Evolutionary conservation across 2,888 invertebrate genomes (phyloP), one percentile per base, ranked within the genome.

Genomic region (Limnephilus lunatus): DNA sequence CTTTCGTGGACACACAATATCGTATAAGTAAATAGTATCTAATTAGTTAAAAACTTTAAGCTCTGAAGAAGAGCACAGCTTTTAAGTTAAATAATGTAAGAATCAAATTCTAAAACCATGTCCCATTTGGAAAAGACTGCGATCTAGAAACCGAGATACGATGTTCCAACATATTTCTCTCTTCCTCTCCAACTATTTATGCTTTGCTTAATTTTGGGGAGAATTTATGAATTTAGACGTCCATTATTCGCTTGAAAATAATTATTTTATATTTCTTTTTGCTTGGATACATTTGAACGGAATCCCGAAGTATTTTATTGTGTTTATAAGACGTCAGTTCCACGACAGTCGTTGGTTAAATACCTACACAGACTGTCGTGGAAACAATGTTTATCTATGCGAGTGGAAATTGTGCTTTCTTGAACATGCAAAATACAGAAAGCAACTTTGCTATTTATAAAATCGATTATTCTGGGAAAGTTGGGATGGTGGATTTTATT

Each of bases 251-350:
- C 39, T 83, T 25, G 68, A 68, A 68, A 68, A 68, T 68, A 68
- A 68, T 68, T 25, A 68, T 68, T 68, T 68, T 68, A 68, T 68
- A 5, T 68, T 68, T 68, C 19, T 68, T 68, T 68, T 68, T 25
- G 68, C 68, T 68, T 83, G 31, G 35, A 39, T 32, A 83, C n/a
- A n/a, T 68, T 83, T 35, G 39, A 35, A 19, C 83, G 83, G 83
- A 83, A 83, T 83, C 30, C 53, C 83, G 31, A 32, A 25, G 35
- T 83, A 32, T 35, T 83, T 83, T 83, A 83, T 83, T 19, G 32
- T 83, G 35, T 83, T 83, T 83, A 35, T 83, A 83, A 83, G 35
- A 83, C 83, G 83, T 32, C 83, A 35, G 83, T 83, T 32, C 83
- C 35, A 25, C 25, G 83, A 32, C 83, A 25, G 35, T 83, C 35